phyloP scores from a whole-genome alignment of 2,888 invertebrate species.

The Tipula unca region DNA sequence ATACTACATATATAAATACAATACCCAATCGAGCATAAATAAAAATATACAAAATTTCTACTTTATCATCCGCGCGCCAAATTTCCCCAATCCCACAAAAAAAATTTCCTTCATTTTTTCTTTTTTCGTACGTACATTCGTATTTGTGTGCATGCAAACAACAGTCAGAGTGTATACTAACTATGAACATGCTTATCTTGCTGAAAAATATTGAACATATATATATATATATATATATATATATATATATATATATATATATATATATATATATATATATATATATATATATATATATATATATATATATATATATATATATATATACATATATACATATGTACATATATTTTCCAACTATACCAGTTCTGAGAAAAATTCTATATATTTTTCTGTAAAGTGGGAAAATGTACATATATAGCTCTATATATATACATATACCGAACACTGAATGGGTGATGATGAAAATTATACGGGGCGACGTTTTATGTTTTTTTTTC shows the following conservation, averaged over 20 bases:
- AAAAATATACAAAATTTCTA: neutral
- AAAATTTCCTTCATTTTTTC: neutral
- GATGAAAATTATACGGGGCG: conserved; percentile 8
- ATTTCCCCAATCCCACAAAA: neutral
- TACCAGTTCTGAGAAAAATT: neutral
- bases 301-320: neutral
- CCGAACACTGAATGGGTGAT: neutral
- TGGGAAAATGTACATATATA: neutral
- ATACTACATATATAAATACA: neutral
- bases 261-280: neutral
- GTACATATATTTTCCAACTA: neutral
- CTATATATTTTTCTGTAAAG: neutral
- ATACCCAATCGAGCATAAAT: conserved; percentile 8
- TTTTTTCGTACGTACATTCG: neutral
- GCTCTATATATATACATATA: neutral
- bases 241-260: neutral
- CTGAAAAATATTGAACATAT: neutral
- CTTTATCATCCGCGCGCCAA: conserved; percentile 4
- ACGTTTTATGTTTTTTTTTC: neutral
- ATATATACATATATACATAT: neutral
- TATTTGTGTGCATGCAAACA: conserved; percentile 8
- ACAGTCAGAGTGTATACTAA: neutral
- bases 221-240: neutral
- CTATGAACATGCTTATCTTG: neutral
- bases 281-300: neutral